These are phyloP conservation scores for Periophthalmus magnuspinnatus DNA, from an alignment of 2,797 vertebrate species.

Conservation along the genomic window DNA sequence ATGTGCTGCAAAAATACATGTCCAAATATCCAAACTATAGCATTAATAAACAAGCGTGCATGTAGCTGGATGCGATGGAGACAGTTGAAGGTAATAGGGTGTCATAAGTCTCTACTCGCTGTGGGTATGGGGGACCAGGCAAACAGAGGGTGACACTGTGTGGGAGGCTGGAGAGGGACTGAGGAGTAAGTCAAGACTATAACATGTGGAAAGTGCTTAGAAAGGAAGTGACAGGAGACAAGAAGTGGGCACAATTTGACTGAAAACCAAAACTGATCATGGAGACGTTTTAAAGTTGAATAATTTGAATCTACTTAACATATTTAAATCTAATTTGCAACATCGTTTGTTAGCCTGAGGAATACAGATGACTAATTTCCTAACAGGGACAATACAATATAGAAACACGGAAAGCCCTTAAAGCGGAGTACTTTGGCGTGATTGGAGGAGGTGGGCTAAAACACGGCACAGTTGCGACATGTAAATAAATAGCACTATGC, in stretches of 20 bases:
- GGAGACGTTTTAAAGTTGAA: neutral
- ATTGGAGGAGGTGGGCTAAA: no score
- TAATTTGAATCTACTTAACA: no score
- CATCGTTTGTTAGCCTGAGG: no score
- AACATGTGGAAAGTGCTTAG: neutral
- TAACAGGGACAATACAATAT: no score
- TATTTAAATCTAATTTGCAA: no score
- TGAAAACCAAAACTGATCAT: neutral
- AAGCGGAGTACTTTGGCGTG: no score
- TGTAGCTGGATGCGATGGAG: neutral
- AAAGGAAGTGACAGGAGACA: neutral
- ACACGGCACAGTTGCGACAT: no score
- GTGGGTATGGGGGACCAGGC: conserved; percentile 7
- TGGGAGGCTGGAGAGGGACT: neutral
- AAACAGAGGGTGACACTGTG: conserved; percentile 5
- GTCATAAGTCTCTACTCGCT: neutral
- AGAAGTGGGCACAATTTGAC: neutral
- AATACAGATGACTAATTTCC: no score
- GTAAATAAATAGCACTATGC: no score
- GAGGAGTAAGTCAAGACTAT: neutral
- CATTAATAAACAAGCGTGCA: conserved; percentile 25
- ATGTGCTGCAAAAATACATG: neutral
- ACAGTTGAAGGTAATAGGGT: conserved; percentile 9
- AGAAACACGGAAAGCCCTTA: no score
- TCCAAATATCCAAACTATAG: neutral